Base-by-base conservation (phyloP, 1,140 invertebrate species). In the Lordiphosa collinella region DNA sequence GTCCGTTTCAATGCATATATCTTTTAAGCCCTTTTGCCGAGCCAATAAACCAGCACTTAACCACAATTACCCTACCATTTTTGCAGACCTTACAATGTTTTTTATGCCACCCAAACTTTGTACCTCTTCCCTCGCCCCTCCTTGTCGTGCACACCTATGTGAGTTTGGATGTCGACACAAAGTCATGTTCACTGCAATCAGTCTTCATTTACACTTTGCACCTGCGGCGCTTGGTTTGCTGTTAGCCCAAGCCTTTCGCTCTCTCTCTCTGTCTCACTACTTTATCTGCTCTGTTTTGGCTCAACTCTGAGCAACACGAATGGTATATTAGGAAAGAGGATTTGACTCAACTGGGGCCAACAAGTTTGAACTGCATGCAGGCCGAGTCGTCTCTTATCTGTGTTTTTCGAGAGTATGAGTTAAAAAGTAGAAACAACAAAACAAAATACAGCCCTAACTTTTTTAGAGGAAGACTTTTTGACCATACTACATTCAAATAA, bases 171-270 rank as follows among this genome's bases (percentile, higher is more conserved):
- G 66, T 67, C 54, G 49, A 64, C 49, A 68, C 68, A 78, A 50
- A 62, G 59, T 55, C 69, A 74, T 73, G 75, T 78, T 58, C 67
- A 46, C 64, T 84, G 78, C 78, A 84, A 85, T 84, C 78, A 84
- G 78, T 84, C 78, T 78, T 84, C 78, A 84, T 84, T 84, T 84
- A 73, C 78, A 84, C 78, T 84, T 84, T 84, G 79, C 78, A 84
- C 79, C 78, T 78, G 78, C 68, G 79, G 63, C 74, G 53, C 74
- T 79, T 64, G 61, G 61, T 41, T 53, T 52, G 41, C 61, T 53
- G 48, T 35, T 64, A 64, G 61, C 41, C 41, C 11, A 44, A n/a
- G 41, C 41, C 11, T 18, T 25, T 44, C n/a, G 2, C 11, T 18
- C 59, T 51, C 31, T 54, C 25, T 56, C 66, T 60, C 55, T 16